Evolutionary conservation across 2,797 vertebrate genomes (phyloP), one percentile per base, ranked within the genome.

Genomic region (Holocentrus rufus): DNA sequence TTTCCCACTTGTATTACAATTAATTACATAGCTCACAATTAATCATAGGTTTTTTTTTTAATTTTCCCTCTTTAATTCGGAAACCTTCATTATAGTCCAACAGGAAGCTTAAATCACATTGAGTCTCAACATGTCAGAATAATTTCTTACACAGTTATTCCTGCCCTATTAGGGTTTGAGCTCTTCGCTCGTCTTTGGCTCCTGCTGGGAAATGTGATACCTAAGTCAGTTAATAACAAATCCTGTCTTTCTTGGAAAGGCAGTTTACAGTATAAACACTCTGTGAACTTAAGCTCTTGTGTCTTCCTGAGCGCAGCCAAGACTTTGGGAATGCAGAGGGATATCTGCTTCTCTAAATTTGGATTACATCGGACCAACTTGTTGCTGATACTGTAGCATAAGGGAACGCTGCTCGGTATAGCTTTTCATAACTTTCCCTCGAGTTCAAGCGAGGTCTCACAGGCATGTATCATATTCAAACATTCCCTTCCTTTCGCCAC

Each of bases 201-300:
- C 78, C 46, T 46, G 53, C 59, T 18, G 59, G 57, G 82, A 90
- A 91, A 93, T 76, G n/a, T 42, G 79, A 92, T 74, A 77, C 68
- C 25, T 53, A 3, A 7, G 70, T 73, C 76, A 25, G 85, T 87
- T 27, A 84, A 90, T 89, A 89, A 91, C 82, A 87, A 91, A 90
- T 90, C 88, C 77, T 23, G 50, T 87, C 76, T 80, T 90, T 90
- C 88, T 88, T 90, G 88, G 89, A 92, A 92, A 86, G 86, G 74
- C 20, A 5, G 78, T 87, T 90, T 89, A 92, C 84, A 88, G 82
- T 79, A 74, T 89, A 89, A 90, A 91, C 86, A 89, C 81, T 80
- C 22, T 59, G 79, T 81, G 76, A 90, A 84, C 83, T 87, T 89
- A 90, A 90, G 86, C 79, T 60, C 65, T 25, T n/a, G 80, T 58